phyloP scores from a whole-genome alignment of 2,113 vertebrate genomes.

The Psephotus haematonotus region DNA sequence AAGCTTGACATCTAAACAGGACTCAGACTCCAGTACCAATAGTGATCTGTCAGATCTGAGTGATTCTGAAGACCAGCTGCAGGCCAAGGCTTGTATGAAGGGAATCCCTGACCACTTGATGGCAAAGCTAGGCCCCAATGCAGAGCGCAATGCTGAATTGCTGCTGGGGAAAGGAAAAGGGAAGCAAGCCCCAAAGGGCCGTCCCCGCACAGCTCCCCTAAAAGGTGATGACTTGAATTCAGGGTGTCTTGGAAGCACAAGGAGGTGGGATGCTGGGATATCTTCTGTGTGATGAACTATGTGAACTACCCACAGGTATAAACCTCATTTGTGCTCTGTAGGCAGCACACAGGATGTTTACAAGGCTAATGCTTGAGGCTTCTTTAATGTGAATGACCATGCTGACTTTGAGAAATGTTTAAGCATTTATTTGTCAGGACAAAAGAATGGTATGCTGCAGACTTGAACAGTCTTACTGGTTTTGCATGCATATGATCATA shows the following conservation, averaged over 20 bases:
- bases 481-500: background rate
- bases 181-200: conserved; percentile 85
- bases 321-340: background rate
- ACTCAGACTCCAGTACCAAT: conserved; percentile 95
- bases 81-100: conserved; percentile 83
- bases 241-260: background rate
- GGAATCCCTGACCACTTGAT: conserved; percentile 84
- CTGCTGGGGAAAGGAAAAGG: conserved; percentile 86
- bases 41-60: conserved; percentile 97
- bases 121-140: conserved; percentile 76
- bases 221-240: conserved; percentile 84
- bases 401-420: background rate
- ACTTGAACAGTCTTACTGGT: background rate
- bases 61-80: conserved; percentile 90
- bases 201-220: conserved; percentile 91
- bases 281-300: background rate
- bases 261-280: conserved; percentile 2
- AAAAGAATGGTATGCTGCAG: background rate
- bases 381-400: background rate
- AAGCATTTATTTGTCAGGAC: background rate
- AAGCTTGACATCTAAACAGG: conserved; percentile 86
- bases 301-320: background rate
- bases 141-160: conserved; percentile 77
- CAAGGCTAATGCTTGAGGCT: background rate
- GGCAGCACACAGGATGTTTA: background rate